These are phyloP conservation scores for Anisognathus igniventris DNA, from an alignment of 2,797 vertebrate genomes.

Conservation along the genomic window DNA sequence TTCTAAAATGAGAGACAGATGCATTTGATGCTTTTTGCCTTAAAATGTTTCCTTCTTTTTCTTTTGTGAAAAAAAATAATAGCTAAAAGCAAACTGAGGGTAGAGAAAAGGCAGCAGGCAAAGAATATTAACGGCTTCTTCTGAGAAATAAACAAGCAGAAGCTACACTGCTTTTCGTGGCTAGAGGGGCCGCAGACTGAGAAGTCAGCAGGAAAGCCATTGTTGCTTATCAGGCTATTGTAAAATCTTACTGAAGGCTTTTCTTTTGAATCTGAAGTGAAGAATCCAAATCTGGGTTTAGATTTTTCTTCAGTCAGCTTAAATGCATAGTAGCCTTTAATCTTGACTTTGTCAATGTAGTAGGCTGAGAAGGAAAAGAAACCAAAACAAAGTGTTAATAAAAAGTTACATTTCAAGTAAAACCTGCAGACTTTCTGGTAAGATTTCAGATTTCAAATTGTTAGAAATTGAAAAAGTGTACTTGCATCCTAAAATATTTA, in stretches of 20 bases:
- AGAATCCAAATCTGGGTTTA: constrained; percentile 85
- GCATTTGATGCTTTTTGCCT: constrained; percentile 57
- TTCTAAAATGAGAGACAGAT: constrained; percentile 49
- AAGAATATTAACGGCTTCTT: constrained; percentile 88
- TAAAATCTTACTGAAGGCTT: constrained; percentile 85
- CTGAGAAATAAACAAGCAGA: constrained; percentile 76
- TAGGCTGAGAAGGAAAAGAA: constrained; percentile 72
- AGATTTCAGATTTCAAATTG: not conserved
- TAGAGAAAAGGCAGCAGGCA: constrained; percentile 79
- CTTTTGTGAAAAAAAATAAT: constrained; percentile 76
- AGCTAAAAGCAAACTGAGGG: constrained; percentile 73
- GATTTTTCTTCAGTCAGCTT: constrained; percentile 89
- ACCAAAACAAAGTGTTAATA: not conserved
- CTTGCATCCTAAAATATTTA: not conserved
- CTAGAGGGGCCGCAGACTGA: constrained; percentile 53
- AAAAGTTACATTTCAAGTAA: not conserved
- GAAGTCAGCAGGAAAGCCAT: constrained; percentile 76
- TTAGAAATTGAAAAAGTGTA: not conserved
- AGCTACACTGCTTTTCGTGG: constrained; percentile 58
- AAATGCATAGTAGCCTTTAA: constrained; percentile 91
- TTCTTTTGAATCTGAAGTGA: constrained; percentile 83
- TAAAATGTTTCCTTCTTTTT: constrained; percentile 73
- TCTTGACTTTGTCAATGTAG: constrained; percentile 83
- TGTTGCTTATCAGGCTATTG: constrained; percentile 77
- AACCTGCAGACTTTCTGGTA: not conserved